phyloP scores from a whole-genome alignment of 64 coral and sea anemone species.

The Montipora capricornis region DNA sequence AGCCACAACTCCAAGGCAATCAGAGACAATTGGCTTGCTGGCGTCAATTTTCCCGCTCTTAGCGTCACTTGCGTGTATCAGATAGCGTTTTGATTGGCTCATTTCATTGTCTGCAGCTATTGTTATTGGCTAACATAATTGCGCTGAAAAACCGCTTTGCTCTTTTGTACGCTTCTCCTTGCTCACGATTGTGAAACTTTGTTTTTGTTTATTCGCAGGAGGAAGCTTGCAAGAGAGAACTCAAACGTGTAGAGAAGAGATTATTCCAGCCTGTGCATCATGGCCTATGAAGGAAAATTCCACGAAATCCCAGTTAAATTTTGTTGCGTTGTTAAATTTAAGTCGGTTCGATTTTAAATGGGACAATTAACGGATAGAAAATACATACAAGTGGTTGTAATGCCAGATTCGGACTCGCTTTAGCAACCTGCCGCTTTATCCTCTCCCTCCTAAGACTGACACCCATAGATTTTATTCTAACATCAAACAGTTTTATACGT shows the following conservation, averaged over 20 bases:
- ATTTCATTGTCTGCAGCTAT: too few species aligned
- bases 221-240: not conserved
- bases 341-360: not conserved
- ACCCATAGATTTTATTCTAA: too few species aligned
- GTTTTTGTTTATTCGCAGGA: not conserved
- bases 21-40: too few species aligned
- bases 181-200: not conserved
- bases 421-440: not conserved
- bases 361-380: not conserved
- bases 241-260: not conserved
- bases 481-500: too few species aligned
- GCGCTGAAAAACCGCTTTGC: too few species aligned
- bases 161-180: not conserved
- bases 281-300: not conserved
- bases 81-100: too few species aligned
- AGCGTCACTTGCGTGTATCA: too few species aligned
- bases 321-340: not conserved
- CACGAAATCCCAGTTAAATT: not conserved
- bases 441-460: too few species aligned
- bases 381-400: not conserved
- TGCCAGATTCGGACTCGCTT: not conserved
- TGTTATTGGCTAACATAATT: too few species aligned
- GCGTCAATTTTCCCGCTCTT: too few species aligned
- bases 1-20: too few species aligned
- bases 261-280: too few species aligned